A percentile compares a stretch with the other conserved stretches of the same genome.
Conservation (phyloP, 2,113 vertebrate genomes). For the Scatophagus argus region DNA sequence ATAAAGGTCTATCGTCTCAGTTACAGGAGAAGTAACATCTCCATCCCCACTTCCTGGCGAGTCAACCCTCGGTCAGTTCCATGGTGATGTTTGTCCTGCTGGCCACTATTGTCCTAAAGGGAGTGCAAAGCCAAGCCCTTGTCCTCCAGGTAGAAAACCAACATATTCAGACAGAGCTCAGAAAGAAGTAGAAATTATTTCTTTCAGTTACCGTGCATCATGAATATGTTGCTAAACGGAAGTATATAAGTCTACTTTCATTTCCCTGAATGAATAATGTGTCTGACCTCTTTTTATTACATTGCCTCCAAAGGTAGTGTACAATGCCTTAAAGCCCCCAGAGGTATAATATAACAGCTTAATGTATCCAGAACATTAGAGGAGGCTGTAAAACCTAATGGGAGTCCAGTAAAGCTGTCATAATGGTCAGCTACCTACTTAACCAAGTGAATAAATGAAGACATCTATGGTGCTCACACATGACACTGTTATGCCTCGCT, state of each 20-base stretch:
- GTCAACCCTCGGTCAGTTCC: conserved; percentile 46
- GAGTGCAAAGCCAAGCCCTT: conserved; percentile 76
- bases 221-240: neutral
- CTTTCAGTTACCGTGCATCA: neutral
- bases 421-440: conserved; percentile 44
- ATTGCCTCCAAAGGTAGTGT: conserved; percentile 1
- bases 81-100: conserved; percentile 83
- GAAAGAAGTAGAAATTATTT: neutral
- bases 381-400: conserved; percentile 62
- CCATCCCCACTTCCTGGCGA: conserved; percentile 30
- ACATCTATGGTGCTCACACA: neutral
- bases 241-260: neutral
- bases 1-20: conserved; percentile 69
- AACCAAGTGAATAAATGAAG: conserved; percentile 45
- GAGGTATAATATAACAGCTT: conserved; percentile 27
- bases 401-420: conserved; percentile 58
- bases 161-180: neutral
- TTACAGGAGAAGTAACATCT: conserved; percentile 79
- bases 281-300: conserved; percentile 43
- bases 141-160: conserved; percentile 83
- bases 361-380: conserved; percentile 50
- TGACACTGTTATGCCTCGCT: conserved; percentile 8
- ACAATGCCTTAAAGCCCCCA: conserved; percentile 29
- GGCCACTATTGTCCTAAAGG: conserved; percentile 86
- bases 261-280: conserved; percentile 5